Evolutionary conservation across 2,113 vertebrate species (phyloP).

Genomic region (Ibidorhyncha struthersii): DNA sequence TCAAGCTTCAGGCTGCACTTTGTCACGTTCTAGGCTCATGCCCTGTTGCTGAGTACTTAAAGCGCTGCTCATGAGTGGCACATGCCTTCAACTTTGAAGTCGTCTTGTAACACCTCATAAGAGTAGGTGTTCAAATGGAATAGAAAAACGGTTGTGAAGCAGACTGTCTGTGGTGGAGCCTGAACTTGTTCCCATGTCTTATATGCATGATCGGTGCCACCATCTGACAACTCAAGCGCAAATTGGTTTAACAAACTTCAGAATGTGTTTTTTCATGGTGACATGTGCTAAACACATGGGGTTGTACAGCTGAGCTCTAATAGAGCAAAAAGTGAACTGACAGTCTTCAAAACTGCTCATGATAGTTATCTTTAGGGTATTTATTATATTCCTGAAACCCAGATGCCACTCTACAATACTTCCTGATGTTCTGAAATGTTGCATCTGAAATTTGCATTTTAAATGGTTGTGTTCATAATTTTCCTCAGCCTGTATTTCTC

Average conservation of each 20-base stretch:
- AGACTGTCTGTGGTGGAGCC: not conserved
- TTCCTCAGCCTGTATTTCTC: not conserved
- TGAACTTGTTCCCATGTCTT: constrained; percentile 39
- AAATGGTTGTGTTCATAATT: constrained; percentile 30
- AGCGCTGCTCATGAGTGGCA: not conserved
- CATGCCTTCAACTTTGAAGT: constrained; percentile 23
- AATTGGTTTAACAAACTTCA: constrained; percentile 30
- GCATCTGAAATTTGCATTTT: constrained; percentile 29
- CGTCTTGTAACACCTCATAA: constrained; percentile 12
- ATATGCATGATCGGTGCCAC: constrained; percentile 27
- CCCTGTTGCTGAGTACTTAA: not conserved
- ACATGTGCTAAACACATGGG: constrained; percentile 16
- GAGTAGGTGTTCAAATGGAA: constrained; percentile 17
- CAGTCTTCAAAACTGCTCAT: not conserved
- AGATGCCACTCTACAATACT: constrained; percentile 22
- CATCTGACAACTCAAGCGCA: constrained; percentile 52
- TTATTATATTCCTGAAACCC: constrained; percentile 17
- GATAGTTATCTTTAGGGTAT: constrained; percentile 35
- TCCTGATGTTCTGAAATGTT: too few relatives aligned
- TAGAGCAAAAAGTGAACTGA: constrained; percentile 9
- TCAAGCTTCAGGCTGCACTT: not conserved
- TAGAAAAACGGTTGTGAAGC: not conserved
- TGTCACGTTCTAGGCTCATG: not conserved
- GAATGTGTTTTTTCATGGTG: constrained; percentile 1
- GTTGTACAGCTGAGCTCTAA: constrained; percentile 5